Base-by-base conservation (phyloP, 2,113 vertebrate genomes). In the Apteryx mantelli region DNA sequence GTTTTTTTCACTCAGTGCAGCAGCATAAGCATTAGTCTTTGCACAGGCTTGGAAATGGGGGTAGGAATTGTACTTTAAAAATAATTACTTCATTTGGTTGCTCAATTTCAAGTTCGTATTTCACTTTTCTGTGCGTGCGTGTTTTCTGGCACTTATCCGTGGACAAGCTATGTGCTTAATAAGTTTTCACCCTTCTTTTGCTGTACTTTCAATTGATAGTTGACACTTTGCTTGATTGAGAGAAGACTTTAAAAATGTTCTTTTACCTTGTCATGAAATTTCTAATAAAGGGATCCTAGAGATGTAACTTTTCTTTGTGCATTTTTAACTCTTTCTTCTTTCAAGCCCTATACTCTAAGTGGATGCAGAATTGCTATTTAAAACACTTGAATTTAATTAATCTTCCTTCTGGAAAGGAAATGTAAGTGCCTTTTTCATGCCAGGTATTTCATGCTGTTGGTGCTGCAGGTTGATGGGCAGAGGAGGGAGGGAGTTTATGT, bases 191-290 rank as follows among this genome's bases (percentile, higher is more conserved):
- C 80, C 88, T 94, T 88, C 88, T 97, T 97, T 96, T 96, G 94
- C 86, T 86, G 38, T 93, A 60, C 95, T 98, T 92, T 91, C 84
- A 89, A 56, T 94, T 81, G 79, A 58, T 97, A 85, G 86, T 95
- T 97, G 86, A 36, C 85, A 93, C 79, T 86, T 96, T 20, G 69
- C 85, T 97, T 93, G 73, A 95, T 94, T 96, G 91, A 93, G 93
- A 83, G 58, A 93, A 88, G 69, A 52, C 92, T 95, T 96, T 64
- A 82, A 87, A 94, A 93, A 69, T 38, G 65, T 61, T 89, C 66
- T 88, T 96, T 90, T 95, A 77, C 93, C 36, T 34, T 90, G 44
- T 53, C 66, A 40, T 91, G 80, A 82, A 77, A 86, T 82, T 93
- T 92, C 76, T 91, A 78, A 87, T 81, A 70, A 91, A 91, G 89